Conservation (phyloP, 1,140 invertebrate genomes). For the Listronotus oregonensis region DNA sequence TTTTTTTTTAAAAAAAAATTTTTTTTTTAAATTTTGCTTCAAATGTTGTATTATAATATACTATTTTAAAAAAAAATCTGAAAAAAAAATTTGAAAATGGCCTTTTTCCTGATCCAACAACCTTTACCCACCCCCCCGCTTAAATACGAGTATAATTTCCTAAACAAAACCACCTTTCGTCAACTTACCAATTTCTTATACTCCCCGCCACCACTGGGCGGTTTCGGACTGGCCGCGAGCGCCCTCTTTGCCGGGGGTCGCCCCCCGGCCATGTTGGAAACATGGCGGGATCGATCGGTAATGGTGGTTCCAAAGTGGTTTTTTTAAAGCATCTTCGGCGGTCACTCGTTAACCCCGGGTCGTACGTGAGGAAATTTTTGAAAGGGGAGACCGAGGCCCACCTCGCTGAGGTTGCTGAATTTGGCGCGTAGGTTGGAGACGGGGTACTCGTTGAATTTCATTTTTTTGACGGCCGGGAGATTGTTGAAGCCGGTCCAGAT, state of each 20-base stretch:
- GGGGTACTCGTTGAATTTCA: constrained; percentile 89
- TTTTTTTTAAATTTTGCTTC: too few relatives aligned
- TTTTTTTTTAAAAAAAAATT: too few relatives aligned
- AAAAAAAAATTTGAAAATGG: too few relatives aligned
- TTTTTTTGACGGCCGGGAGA: constrained; percentile 87
- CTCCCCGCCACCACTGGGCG: constrained; percentile 90
- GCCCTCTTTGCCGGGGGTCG: constrained; percentile 80
- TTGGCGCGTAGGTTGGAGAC: constrained; percentile 81
- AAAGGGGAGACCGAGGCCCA: constrained; percentile 80
- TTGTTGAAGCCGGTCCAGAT: constrained; percentile 94
- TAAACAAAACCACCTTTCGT: too few relatives aligned
- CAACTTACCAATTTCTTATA: constrained; percentile 79
- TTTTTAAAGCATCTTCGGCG: constrained; percentile 86
- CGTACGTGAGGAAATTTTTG: constrained; percentile 93
- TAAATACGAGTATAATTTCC: too few relatives aligned
- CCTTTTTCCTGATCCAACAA: too few relatives aligned
- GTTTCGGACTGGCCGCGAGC: constrained; percentile 81
- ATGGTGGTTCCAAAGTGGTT: constrained; percentile 93
- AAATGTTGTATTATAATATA: too few relatives aligned
- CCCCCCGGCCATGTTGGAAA: constrained; percentile 99
- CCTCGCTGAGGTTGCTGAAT: constrained; percentile 79
- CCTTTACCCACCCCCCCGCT: too few relatives aligned
- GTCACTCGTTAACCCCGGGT: constrained; percentile 86
- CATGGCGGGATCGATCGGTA: constrained; percentile 93
- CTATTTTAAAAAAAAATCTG: too few relatives aligned